These are phyloP conservation scores for Sipunculus nudus DNA, from an alignment of 2,888 invertebrate genomes.

Conservation along the genomic window DNA sequence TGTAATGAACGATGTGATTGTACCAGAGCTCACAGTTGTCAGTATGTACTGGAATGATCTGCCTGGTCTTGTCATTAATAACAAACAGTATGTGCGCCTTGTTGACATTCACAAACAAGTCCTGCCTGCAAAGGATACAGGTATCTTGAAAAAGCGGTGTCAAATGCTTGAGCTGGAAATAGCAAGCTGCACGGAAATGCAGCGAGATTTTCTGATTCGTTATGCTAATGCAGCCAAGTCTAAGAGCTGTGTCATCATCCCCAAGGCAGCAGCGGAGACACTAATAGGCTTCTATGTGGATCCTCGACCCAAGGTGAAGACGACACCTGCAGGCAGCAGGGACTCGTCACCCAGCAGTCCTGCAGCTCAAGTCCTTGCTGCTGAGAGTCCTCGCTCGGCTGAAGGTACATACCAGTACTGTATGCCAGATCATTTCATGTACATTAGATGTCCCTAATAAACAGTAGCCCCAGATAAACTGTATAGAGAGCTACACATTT, in stretches of 20 bases:
- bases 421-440: too few relatives aligned
- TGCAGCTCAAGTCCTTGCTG: too few relatives aligned
- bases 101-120: conserved; percentile 66
- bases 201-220: conserved; percentile 65
- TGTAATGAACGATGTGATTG: conserved; percentile 1
- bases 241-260: conserved; percentile 61
- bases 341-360: too few relatives aligned
- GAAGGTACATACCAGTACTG: too few relatives aligned
- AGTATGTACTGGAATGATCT: conserved; percentile 66
- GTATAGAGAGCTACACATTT: too few relatives aligned
- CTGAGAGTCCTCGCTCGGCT: too few relatives aligned
- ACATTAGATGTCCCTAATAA: too few relatives aligned
- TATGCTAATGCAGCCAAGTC: conserved; percentile 65
- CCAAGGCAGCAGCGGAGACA: conserved; percentile 57
- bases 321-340: too few relatives aligned
- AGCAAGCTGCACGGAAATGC: conserved; percentile 64
- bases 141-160: conserved; percentile 64
- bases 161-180: conserved; percentile 60
- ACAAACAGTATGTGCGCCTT: conserved; percentile 58
- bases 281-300: conserved; percentile 64
- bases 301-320: conserved; percentile 50
- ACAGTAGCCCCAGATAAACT: too few relatives aligned
- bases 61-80: conserved; percentile 62
- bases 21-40: conserved; percentile 51
- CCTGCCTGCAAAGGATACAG: conserved; percentile 65